Conservation (phyloP, 2,888 invertebrate species). For the Dasysyrphus tricinctus region DNA sequence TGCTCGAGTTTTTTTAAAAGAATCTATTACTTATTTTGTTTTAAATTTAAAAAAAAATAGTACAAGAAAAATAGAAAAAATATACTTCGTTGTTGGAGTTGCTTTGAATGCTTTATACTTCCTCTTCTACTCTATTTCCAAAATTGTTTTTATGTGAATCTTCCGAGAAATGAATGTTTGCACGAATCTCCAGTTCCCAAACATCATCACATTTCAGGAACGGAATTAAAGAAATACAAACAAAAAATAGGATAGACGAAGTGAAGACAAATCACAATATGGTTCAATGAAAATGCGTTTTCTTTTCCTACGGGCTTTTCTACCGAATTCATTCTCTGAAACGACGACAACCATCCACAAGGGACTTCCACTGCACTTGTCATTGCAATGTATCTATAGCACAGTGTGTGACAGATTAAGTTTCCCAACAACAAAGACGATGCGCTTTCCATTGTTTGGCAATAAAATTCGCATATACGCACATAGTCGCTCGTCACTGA, state of each 20-base stretch:
- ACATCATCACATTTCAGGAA: constrained; percentile 62
- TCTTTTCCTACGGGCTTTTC: not conserved
- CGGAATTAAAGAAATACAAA: constrained; percentile 22
- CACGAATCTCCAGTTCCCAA: constrained; percentile 50
- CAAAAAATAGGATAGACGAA: not conserved
- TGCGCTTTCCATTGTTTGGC: constrained; percentile 34
- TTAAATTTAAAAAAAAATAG: no score
- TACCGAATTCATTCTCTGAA: constrained; percentile 13
- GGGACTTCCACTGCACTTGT: constrained; percentile 47
- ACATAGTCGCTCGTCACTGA: not conserved
- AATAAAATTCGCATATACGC: constrained; percentile 54
- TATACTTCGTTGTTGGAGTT: no score
- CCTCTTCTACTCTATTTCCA: not conserved
- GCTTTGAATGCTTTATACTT: not conserved
- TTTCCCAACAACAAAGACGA: constrained; percentile 28
- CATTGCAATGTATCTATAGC: constrained; percentile 39
- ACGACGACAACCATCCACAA: constrained; percentile 1
- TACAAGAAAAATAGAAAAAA: no score
- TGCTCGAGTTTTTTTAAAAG: no score
- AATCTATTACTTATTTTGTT: no score
- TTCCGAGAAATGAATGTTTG: constrained; percentile 34
- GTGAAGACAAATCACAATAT: constrained; percentile 36
- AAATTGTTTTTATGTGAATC: constrained; percentile 36
- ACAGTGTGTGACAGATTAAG: constrained; percentile 45
- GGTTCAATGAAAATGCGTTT: constrained; percentile 36